These are phyloP conservation scores for Nemapogon koenigi DNA, from an alignment of 2,888 invertebrate species.

Conservation along the genomic window DNA sequence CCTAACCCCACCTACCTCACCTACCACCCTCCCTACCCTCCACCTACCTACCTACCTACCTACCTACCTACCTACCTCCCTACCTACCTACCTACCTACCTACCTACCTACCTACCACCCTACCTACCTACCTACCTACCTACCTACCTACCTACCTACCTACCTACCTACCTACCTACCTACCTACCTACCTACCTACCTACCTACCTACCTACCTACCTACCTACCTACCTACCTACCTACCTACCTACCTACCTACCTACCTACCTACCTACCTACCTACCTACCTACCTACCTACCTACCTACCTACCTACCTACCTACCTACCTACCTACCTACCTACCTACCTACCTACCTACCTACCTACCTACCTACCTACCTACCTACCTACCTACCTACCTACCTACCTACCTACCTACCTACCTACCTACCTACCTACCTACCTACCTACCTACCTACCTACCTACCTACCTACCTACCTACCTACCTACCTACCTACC, in stretches of 20 bases:
- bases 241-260: conserved; percentile 7
- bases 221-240: conserved; percentile 7
- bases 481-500: conserved; percentile 8
- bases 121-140: too few relatives aligned
- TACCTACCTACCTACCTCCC: too few relatives aligned
- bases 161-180: conserved; percentile 8
- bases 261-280: conserved; percentile 9
- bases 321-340: conserved; percentile 7
- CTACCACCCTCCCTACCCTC: too few relatives aligned
- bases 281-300: conserved; percentile 6
- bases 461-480: conserved; percentile 9
- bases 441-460: conserved; percentile 9
- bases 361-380: background rate
- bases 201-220: conserved; percentile 9
- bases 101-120: too few relatives aligned
- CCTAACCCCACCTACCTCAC: too few relatives aligned
- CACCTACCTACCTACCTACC: too few relatives aligned
- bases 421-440: conserved; percentile 9
- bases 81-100: too few relatives aligned
- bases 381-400: background rate
- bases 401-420: conserved; percentile 3
- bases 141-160: conserved; percentile 8
- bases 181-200: conserved; percentile 6
- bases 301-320: conserved; percentile 7
- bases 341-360: conserved; percentile 7